These are phyloP conservation scores for Antheraea mylitta DNA, from an alignment of 1,140 invertebrate species.

Conservation along the genomic window DNA sequence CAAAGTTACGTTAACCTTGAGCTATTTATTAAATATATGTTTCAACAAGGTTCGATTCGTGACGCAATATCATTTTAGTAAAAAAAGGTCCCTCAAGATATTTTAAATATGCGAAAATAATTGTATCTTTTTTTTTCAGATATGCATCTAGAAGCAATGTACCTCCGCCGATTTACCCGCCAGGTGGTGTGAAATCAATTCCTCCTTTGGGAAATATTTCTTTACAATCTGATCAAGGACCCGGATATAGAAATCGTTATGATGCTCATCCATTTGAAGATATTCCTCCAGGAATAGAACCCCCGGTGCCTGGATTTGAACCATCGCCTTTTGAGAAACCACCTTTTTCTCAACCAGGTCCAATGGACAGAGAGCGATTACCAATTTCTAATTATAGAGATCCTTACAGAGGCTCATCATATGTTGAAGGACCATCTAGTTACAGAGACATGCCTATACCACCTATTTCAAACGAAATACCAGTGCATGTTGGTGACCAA, in stretches of 20 bases:
- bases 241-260: constrained; percentile 63
- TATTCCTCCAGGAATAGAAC: constrained; percentile 71
- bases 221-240: constrained; percentile 43
- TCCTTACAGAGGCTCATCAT: constrained; percentile 53
- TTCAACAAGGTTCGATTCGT: constrained; percentile 39
- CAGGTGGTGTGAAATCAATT: constrained; percentile 51
- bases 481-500: constrained; percentile 56
- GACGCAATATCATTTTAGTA: constrained; percentile 22
- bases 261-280: constrained; percentile 68
- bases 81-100: background rate
- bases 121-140: constrained; percentile 50
- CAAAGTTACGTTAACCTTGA: background rate
- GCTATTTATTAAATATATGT: background rate
- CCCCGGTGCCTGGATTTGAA: constrained; percentile 78
- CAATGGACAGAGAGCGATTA: constrained; percentile 62
- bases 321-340: constrained; percentile 71
- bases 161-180: constrained; percentile 50
- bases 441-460: constrained; percentile 57
- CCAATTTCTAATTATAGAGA: constrained; percentile 64
- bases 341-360: constrained; percentile 51
- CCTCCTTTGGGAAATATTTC: constrained; percentile 39
- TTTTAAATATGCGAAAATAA: constrained; percentile 2
- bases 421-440: constrained; percentile 46
- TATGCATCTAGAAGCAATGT: constrained; percentile 63
- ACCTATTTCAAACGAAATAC: constrained; percentile 52